phyloP scores from a whole-genome alignment of 2,113 vertebrate genomes.

The Carlito syrichta region DNA sequence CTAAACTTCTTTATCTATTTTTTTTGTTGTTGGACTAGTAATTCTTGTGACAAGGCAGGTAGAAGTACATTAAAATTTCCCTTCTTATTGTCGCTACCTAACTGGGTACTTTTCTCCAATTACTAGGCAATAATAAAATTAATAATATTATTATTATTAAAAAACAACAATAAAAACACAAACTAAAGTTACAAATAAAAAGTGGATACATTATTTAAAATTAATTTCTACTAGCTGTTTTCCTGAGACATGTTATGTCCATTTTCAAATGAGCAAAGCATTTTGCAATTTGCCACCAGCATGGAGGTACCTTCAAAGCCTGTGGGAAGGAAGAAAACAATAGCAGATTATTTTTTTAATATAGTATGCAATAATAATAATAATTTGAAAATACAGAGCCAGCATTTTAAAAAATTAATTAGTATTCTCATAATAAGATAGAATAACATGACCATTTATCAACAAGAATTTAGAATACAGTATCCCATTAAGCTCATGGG shows the following conservation, averaged over 20 bases:
- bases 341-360: neutral
- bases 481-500: neutral
- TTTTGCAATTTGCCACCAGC: neutral
- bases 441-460: neutral
- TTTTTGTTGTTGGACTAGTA: neutral
- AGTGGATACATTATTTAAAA: constrained; percentile 52
- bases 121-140: constrained; percentile 26
- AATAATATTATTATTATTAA: neutral
- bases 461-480: neutral
- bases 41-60: neutral
- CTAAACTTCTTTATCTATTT: neutral
- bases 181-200: constrained; percentile 44
- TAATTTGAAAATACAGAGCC: neutral
- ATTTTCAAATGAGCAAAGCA: constrained; percentile 30
- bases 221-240: constrained; percentile 55
- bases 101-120: neutral
- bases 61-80: neutral
- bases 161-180: constrained; percentile 41
- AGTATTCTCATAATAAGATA: neutral
- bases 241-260: constrained; percentile 58
- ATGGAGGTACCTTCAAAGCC: neutral
- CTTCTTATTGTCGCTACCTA: neutral
- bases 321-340: neutral
- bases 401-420: neutral
- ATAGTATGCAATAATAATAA: neutral